Evolutionary conservation across 1,140 invertebrate species (phyloP).

Genomic region (Dendroctonus ponderosae): DNA sequence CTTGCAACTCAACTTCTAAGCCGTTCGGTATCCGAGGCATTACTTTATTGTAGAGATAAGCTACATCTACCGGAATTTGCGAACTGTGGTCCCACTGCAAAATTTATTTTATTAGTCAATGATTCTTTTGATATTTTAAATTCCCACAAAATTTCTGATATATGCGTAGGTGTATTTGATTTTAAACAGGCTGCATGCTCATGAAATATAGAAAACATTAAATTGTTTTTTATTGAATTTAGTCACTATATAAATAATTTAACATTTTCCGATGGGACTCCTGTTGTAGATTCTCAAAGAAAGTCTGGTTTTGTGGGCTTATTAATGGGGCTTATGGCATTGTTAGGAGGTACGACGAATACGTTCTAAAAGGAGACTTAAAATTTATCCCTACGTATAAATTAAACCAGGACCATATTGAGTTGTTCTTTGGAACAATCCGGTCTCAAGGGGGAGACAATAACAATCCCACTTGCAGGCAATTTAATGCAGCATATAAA

Average conservation of each 20-base stretch:
- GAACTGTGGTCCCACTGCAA: conserved; percentile 18
- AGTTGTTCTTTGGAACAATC: conserved; percentile 15
- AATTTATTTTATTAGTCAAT: conserved; percentile 23
- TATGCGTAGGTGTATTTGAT: not conserved
- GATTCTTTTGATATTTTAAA: conserved; percentile 28
- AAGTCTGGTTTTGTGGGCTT: conserved; percentile 16
- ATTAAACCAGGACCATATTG: conserved; percentile 18
- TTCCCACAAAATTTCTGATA: conserved; percentile 17
- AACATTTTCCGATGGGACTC: not conserved
- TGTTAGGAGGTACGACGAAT: conserved; percentile 12
- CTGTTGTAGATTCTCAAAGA: not conserved
- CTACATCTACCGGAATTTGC: conserved; percentile 10
- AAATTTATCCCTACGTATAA: conserved; percentile 18
- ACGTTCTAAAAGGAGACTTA: conserved; percentile 10
- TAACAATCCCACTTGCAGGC: conserved; percentile 32
- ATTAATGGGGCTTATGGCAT: not conserved
- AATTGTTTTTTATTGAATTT: conserved; percentile 2
- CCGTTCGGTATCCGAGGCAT: not conserved
- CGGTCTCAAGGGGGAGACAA: conserved; percentile 23
- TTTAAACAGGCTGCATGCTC: conserved; percentile 8
- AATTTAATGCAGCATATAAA: conserved; percentile 25
- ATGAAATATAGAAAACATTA: conserved; percentile 5
- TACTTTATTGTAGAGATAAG: conserved; percentile 11
- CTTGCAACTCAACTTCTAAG: conserved; percentile 11
- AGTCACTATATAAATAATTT: not conserved